phyloP scores from a whole-genome alignment of 2,888 invertebrate genomes.

The Sphecodes monilicornis region DNA sequence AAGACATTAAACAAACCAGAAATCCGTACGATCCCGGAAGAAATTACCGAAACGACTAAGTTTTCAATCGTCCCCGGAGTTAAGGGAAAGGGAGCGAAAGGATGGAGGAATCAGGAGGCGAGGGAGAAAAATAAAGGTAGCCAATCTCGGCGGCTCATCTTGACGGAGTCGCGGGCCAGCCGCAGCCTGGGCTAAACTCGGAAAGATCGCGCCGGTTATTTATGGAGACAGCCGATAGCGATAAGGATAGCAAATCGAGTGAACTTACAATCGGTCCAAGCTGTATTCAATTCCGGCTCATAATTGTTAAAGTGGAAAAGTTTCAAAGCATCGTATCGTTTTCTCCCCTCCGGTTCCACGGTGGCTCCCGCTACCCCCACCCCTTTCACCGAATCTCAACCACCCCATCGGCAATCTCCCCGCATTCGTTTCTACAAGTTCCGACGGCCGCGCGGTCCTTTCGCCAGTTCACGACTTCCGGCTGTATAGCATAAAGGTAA shows the following conservation, averaged over 20 bases:
- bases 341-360: constrained; percentile 38
- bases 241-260: constrained; percentile 80
- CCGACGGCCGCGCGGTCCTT: constrained; percentile 60
- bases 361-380: constrained; percentile 1
- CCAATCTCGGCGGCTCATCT: constrained; percentile 47
- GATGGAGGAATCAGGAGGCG: not conserved
- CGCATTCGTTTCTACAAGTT: constrained; percentile 67
- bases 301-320: constrained; percentile 82
- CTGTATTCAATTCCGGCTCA: constrained; percentile 81
- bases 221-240: constrained; percentile 77
- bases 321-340: constrained; percentile 76
- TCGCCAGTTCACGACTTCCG: constrained; percentile 72
- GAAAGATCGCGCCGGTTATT: constrained; percentile 75
- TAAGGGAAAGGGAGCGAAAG: no score
- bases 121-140: constrained; percentile 39
- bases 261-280: constrained; percentile 78
- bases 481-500: constrained; percentile 54
- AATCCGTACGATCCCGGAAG: not conserved
- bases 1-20: not conserved
- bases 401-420: constrained; percentile 38
- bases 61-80: constrained; percentile 30
- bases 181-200: constrained; percentile 50
- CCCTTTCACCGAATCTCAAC: not conserved
- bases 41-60: not conserved
- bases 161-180: constrained; percentile 44